phyloP scores from a whole-genome alignment of 2,113 vertebrate species.

The Grus americana region DNA sequence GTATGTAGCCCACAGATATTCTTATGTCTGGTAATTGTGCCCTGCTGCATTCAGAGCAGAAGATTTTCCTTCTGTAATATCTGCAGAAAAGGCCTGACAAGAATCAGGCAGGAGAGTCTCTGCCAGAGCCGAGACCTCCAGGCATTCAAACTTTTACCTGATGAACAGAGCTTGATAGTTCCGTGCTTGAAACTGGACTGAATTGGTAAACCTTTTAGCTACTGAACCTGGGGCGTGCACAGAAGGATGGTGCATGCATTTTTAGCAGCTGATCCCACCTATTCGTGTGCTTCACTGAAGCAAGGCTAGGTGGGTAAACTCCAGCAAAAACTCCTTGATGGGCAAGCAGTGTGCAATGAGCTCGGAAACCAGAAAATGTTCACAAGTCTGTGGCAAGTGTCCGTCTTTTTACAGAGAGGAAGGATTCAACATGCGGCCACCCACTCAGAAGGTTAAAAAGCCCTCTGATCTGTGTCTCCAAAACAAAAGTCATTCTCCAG shows the following conservation, averaged over 20 bases:
- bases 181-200: not conserved
- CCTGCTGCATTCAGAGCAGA: not conserved
- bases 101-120: not conserved
- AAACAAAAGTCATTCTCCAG: not conserved
- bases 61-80: not conserved
- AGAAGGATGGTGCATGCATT: not conserved
- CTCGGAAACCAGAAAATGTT: not conserved
- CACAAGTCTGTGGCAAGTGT: not conserved
- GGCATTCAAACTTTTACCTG: not conserved
- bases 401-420: not conserved
- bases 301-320: not conserved
- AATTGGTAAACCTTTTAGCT: not conserved
- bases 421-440: not conserved
- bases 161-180: not conserved
- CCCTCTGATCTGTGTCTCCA: not conserved
- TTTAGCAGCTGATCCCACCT: not conserved
- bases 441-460: not conserved
- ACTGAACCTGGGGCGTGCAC: not conserved
- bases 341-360: not conserved
- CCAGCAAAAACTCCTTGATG: not conserved
- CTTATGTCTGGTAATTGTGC: not conserved
- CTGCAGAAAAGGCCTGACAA: not conserved
- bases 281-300: not conserved
- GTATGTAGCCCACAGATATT: not conserved
- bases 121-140: not conserved